Evolutionary conservation across 1,140 invertebrate species (phyloP), one percentile per base, ranked within the genome.

Genomic region (Atta colombica): DNA sequence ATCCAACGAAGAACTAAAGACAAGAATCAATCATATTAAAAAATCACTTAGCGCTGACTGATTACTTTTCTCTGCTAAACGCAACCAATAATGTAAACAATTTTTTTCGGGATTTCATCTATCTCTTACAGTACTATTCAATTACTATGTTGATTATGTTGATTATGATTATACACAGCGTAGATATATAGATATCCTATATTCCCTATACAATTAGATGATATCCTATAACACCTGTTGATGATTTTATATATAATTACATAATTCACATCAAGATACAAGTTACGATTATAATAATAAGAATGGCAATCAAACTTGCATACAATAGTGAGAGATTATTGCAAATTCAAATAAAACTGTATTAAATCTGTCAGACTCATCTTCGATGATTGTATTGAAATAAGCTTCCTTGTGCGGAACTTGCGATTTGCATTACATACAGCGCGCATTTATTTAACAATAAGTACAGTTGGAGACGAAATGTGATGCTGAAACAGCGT

Each of bases 221-320:
- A 14, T 25, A 45, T 16, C 7, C 39, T 28, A 5, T 61, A 45
- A 71, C 16, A 71, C 45, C 68, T 51, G 45, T 71, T 68, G 65
- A 68, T 71, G 45, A 71, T 71, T 71, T 28, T 4, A 71, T 51
- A 51, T 51, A 25, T 12, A 25, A 61, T 61, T 61, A 61, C 25
- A 51, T 51, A 51, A 51, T 51, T 51, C 49, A 51, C 8, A 10
- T 60, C n/a, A 60, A 21, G n/a, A 21, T 60, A 21, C 21, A 60
- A 25, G 21, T 6, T 18, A 18, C 2, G 16, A n/a, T 55, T 4
- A 5, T 45, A 45, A 45, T 45, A 18, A 55, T 45, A 18, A 55
- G 16, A 55, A 18, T n/a, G 16, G 18, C 18, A 55, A 55, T 55
- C 53, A 6, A 55, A 18, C 53, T 55, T 12, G 39, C 39, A 45